These are phyloP conservation scores for Gasterosteus nipponicus DNA, from an alignment of 2,113 vertebrate genomes.

Conservation along the genomic window DNA sequence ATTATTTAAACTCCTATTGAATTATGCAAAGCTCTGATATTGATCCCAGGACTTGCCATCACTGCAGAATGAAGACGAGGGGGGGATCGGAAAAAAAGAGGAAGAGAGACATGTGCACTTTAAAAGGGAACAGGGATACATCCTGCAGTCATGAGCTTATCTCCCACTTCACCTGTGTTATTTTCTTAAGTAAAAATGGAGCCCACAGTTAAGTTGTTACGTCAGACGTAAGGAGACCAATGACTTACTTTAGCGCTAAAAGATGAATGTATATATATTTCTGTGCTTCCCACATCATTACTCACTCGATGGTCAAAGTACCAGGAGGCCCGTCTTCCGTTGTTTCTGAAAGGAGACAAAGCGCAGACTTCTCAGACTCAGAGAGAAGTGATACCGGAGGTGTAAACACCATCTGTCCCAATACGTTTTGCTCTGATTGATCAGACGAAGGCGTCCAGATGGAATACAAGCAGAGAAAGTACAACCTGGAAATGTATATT, in stretches of 20 bases:
- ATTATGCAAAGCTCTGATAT: slow-evolving; percentile 72
- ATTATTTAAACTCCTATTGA: slow-evolving; percentile 65
- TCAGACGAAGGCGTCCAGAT: not conserved
- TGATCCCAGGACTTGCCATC: slow-evolving; percentile 58
- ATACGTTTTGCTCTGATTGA: slow-evolving; percentile 25
- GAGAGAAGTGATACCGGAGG: not conserved
- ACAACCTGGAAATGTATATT: not conserved
- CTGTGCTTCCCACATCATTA: slow-evolving; percentile 1
- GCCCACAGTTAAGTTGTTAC: not conserved
- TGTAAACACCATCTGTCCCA: slow-evolving; percentile 15
- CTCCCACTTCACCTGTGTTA: not conserved
- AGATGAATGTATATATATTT: not conserved
- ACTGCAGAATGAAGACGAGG: slow-evolving; percentile 41
- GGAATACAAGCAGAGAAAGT: not conserved
- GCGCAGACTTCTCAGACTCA: not conserved
- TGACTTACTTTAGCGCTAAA: slow-evolving; percentile 5
- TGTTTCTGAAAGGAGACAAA: slow-evolving; percentile 6
- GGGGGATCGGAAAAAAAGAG: not conserved
- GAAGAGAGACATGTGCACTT: not conserved
- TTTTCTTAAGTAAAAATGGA: not conserved
- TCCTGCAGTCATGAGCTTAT: slow-evolving; percentile 8
- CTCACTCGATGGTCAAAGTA: not conserved
- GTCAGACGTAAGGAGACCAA: not conserved
- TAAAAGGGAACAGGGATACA: not conserved
- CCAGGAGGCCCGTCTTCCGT: not conserved